Evolutionary conservation across 1,140 invertebrate genomes (phyloP).

Genomic region (Drosophila malerkotliana): DNA sequence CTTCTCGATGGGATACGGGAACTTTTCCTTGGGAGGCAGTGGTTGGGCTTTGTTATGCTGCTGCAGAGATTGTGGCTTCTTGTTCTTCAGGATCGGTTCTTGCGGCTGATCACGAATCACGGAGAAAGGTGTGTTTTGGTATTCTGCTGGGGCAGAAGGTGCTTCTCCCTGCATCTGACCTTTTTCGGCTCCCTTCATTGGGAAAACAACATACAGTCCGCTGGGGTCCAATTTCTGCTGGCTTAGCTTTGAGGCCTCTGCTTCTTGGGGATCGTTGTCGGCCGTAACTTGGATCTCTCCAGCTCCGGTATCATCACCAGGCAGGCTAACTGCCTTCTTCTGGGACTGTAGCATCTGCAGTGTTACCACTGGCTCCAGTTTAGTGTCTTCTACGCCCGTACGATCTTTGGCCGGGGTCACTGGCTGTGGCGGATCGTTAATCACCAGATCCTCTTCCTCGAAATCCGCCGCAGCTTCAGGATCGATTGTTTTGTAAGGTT

Average conservation of each 20-base stretch:
- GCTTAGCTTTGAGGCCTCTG: slow-evolving; percentile 38
- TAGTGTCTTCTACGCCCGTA: slow-evolving; percentile 46
- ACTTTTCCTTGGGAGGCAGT: slow-evolving; percentile 85
- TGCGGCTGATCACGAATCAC: slow-evolving; percentile 84
- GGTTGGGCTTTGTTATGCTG: slow-evolving; percentile 63
- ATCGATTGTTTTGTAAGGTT: slow-evolving; percentile 56
- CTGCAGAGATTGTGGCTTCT: slow-evolving; percentile 72
- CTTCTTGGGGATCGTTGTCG: slow-evolving; percentile 80
- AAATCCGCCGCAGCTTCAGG: slow-evolving; percentile 64
- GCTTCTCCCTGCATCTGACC: slow-evolving; percentile 41
- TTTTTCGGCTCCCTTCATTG: slow-evolving; percentile 75
- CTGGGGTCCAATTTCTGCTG: slow-evolving; percentile 46
- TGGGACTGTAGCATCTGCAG: slow-evolving; percentile 88
- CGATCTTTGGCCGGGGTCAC: slow-evolving; percentile 63
- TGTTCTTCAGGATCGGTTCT: slow-evolving; percentile 85
- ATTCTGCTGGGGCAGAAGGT: slow-evolving; percentile 61
- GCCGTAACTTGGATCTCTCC: slow-evolving; percentile 74
- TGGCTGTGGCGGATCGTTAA: slow-evolving; percentile 76
- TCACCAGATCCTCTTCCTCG: slow-evolving; percentile 80
- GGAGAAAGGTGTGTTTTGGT: slow-evolving; percentile 81
- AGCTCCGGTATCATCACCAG: slow-evolving; percentile 65
- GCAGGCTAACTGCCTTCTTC: slow-evolving; percentile 63
- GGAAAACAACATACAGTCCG: slow-evolving; percentile 88
- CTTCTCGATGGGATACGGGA: slow-evolving; percentile 87
- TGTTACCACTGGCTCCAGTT: slow-evolving; percentile 85